Conservation (phyloP, 2,113 vertebrate species). For the Naja naja region DNA sequence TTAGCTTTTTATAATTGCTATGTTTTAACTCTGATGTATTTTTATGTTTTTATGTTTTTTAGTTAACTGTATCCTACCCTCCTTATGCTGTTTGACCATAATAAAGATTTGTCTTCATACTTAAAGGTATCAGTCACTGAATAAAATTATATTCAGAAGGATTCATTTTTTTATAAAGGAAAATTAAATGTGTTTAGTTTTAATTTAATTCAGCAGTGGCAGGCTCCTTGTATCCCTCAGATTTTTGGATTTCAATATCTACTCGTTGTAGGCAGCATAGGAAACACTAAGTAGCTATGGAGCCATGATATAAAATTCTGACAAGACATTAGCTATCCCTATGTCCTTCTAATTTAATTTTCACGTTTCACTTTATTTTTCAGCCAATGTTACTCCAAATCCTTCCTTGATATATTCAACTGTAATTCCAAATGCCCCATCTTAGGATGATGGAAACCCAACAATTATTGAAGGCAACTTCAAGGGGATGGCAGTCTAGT, state of each 20-base stretch:
- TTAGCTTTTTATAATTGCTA: too few relatives aligned
- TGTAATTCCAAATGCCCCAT: background rate
- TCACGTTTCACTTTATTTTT: background rate
- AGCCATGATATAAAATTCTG: background rate
- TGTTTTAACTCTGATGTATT: too few relatives aligned
- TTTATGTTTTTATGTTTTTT: too few relatives aligned
- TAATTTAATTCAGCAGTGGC: background rate
- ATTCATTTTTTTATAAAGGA: background rate
- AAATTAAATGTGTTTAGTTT: background rate
- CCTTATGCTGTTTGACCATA: too few relatives aligned
- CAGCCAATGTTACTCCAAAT: background rate
- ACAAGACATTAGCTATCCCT: background rate
- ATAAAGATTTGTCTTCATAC: background rate
- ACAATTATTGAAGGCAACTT: background rate
- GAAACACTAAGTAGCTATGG: background rate
- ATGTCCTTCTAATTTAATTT: background rate
- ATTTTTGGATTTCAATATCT: background rate
- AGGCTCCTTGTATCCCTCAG: background rate
- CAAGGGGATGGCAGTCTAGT: background rate
- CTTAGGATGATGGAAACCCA: background rate
- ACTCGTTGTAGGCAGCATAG: background rate
- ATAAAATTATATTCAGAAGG: background rate
- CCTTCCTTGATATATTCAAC: background rate
- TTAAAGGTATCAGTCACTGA: background rate
- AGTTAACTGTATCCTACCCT: too few relatives aligned